phyloP scores from a whole-genome alignment of 2,888 invertebrate genomes.

The Stramonita haemastoma region DNA sequence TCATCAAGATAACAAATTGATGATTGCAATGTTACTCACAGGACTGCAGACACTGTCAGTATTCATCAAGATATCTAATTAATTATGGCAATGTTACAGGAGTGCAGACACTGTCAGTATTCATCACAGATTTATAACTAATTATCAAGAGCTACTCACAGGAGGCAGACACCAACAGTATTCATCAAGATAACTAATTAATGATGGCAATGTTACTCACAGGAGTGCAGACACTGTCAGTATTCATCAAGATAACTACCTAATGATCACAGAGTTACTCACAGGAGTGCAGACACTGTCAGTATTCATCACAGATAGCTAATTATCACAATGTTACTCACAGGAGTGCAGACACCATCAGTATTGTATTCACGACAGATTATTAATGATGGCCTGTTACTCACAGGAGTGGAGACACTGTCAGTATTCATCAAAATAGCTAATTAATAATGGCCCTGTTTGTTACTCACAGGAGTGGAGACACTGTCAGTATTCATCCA shows the following conservation, averaged over 20 bases:
- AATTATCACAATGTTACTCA: background rate
- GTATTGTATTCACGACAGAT: no score
- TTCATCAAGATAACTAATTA: no score
- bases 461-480: background rate
- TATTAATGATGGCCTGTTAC: no score
- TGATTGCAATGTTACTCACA: background rate
- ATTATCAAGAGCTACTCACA: constrained; percentile 81
- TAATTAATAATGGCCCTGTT: background rate
- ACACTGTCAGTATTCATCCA: background rate
- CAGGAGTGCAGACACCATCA: background rate
- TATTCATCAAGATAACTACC: background rate
- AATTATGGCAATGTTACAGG: background rate
- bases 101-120: background rate
- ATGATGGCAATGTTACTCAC: no score
- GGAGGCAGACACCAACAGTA: constrained; percentile 94
- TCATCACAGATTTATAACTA: no score
- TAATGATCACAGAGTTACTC: background rate
- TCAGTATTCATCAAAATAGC: background rate
- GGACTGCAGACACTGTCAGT: background rate
- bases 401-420: background rate
- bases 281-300: background rate
- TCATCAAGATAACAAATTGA: background rate
- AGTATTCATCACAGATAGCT: background rate
- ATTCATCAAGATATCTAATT: no score
- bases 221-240: background rate